Evolutionary conservation across 2,888 invertebrate species (phyloP), one percentile per base, ranked within the genome.

Genomic region (Schizotus pectinicornis): DNA sequence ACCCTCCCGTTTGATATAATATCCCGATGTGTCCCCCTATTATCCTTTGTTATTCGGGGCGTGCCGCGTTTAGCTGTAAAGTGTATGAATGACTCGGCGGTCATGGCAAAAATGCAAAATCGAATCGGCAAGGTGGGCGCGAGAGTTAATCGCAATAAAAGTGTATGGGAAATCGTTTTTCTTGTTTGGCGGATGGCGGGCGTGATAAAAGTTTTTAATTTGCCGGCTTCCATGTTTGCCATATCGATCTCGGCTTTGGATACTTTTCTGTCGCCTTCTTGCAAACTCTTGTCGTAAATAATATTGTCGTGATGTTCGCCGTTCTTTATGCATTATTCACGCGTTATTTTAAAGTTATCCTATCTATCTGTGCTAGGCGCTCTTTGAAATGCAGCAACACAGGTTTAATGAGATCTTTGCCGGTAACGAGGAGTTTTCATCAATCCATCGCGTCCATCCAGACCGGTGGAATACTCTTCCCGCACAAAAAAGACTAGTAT

Each of bases 301-400:
- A 62, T 64, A 62, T 66, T 62, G 63, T 63, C 62, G 43, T 63
- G 63, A 65, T 65, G 63, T 65, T 62, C 58, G 58, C 56, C 57
- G 60, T 57, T 62, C 66, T 64, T 58, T 62, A 66, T 66, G 62
- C 64, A 66, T 66, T 66, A 66, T 66, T 66, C 66, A 66, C 64
- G 36, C 41, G 48, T 41, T 47, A 46, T 33, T 38, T 47, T 34
- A 48, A 61, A 64, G 62, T 63, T 65, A 62, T n/a, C n/a, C n/a
- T 61, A 62, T 56, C 63, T 61, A 62, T 61, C 61, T 64, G 62
- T 62, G 62, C 41, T 31, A 51, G 50, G 11, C 50, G 51, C 32
- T 43, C 51, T 43, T 52, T 52, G 51, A 52, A 52, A 52, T 52
- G 51, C 51, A 52, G 42, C 43, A 52, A 52, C 43, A 52, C 36